Evolutionary conservation across 1,140 invertebrate species (phyloP).

Genomic region (Bombus superbus): DNA sequence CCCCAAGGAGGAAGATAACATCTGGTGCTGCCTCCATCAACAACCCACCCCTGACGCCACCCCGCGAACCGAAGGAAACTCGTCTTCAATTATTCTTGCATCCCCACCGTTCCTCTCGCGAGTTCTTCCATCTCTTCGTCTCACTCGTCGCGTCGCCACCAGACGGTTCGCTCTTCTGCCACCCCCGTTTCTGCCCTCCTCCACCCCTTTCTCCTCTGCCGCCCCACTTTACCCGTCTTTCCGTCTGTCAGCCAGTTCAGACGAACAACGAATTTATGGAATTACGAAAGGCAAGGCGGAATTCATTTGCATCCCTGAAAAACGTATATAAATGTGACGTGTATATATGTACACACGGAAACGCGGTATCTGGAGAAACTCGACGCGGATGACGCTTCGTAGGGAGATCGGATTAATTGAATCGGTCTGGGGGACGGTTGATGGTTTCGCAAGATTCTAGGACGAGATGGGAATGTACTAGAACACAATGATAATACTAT

Average conservation of each 20-base stretch:
- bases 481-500: not conserved
- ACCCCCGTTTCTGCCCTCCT: conserved; percentile 5
- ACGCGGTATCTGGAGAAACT: not conserved
- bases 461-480: not conserved
- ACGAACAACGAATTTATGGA: conserved; percentile 78
- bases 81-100: conserved; percentile 82
- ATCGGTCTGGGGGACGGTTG: not conserved
- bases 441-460: not conserved
- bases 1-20: conserved; percentile 80
- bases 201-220: not conserved
- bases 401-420: conserved; percentile 29
- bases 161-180: conserved; percentile 72
- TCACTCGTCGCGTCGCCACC: conserved; percentile 71
- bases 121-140: conserved; percentile 26
- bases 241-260: conserved; percentile 77
- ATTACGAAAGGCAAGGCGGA: conserved; percentile 74
- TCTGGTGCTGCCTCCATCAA: conserved; percentile 81
- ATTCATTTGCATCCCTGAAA: conserved; percentile 79
- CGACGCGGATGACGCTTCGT: conserved; percentile 23
- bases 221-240: conserved; percentile 59
- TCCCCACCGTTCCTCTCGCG: conserved; percentile 62
- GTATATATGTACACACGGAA: not conserved
- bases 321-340: conserved; percentile 27
- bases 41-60: conserved; percentile 70
- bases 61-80: conserved; percentile 77